Evolutionary conservation across 2,113 vertebrate species (phyloP), one percentile per base, ranked within the genome.

Genomic region (Urocynchramus pylzowi): DNA sequence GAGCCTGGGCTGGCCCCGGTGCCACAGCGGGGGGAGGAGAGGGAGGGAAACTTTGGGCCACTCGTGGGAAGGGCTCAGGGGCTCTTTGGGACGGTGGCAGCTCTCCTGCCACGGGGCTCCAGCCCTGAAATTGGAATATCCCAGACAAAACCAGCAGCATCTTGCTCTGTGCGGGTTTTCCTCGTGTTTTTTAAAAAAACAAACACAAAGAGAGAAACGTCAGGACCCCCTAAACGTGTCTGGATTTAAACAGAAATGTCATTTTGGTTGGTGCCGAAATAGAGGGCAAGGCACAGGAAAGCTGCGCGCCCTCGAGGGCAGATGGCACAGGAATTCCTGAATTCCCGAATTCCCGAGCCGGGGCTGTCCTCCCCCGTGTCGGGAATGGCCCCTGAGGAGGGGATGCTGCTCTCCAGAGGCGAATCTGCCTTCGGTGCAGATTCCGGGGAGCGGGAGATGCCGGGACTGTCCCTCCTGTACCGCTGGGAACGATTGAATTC

Each of bases 31-130:
- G 0, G 41, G 11, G 16, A 30, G 35, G 11, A 35, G n/a, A 14
- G 49, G 27, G 23, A 59, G 44, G 64, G 4, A 24, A 33, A 60
- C 4, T 17, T 60, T 8, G 8, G 64, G 57, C 2, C 11, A 7
- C 13, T 5, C 17, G 0, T 1, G 21, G 24, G 16, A 19, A 42
- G 0, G 1, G 35, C 63, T 64, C 0, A 0, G 4, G 0, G 10
- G 23, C 59, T 53, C 20, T 28, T 37, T 4, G 1, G 33, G 26
- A 3, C 21, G 30, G 14, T 18, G 23, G 53, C 26, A 27, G 23
- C 50, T 56, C 44, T 71, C 57, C 39, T 27, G 33, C 23, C 5
- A 2, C 9, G 59, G 7, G 41, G 4, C 33, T 69, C 20, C 57
- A 35, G 35, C 21, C 49, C n/a, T 12, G 20, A 44, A 57, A 9